These are phyloP conservation scores for Amphipoea oculea DNA, from an alignment of 2,888 invertebrate species.

Conservation along the genomic window DNA sequence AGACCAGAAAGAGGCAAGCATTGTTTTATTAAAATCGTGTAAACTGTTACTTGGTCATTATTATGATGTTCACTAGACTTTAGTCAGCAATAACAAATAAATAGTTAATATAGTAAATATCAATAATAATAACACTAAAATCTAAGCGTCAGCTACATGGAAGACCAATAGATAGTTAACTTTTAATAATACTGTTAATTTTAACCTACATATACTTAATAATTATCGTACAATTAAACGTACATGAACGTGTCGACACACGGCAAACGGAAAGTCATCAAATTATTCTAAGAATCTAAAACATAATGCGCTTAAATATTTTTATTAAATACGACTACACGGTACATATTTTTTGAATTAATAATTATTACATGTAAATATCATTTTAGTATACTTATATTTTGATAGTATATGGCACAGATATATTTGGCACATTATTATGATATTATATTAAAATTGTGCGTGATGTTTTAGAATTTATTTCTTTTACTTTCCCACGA, in stretches of 20 bases:
- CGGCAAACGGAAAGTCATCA: conserved; percentile 80
- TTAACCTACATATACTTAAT: conserved; percentile 69
- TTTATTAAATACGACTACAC: conserved; percentile 61
- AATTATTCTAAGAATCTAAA: conserved; percentile 73
- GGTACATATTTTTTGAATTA: conserved; percentile 52
- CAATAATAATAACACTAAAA: conserved; percentile 55
- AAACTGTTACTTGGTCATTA: background rate
- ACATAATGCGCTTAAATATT: conserved; percentile 61
- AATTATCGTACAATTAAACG: conserved; percentile 83
- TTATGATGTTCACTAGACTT: conserved; percentile 38
- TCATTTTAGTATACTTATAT: conserved; percentile 53
- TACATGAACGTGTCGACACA: conserved; percentile 89
- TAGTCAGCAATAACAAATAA: conserved; percentile 41
- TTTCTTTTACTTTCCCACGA: conserved; percentile 51
- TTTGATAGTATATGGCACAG: conserved; percentile 61
- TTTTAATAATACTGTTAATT: conserved; percentile 58
- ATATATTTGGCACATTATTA: conserved; percentile 68
- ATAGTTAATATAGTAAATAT: conserved; percentile 51
- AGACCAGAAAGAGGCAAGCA: background rate
- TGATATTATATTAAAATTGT: conserved; percentile 68
- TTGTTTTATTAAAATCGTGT: background rate
- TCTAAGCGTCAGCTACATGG: conserved; percentile 69
- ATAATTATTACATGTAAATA: conserved; percentile 56
- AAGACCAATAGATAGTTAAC: conserved; percentile 82
- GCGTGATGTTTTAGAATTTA: conserved; percentile 73